These are phyloP conservation scores for Diloba caeruleocephala DNA, from an alignment of 2,888 invertebrate genomes.

Conservation along the genomic window DNA sequence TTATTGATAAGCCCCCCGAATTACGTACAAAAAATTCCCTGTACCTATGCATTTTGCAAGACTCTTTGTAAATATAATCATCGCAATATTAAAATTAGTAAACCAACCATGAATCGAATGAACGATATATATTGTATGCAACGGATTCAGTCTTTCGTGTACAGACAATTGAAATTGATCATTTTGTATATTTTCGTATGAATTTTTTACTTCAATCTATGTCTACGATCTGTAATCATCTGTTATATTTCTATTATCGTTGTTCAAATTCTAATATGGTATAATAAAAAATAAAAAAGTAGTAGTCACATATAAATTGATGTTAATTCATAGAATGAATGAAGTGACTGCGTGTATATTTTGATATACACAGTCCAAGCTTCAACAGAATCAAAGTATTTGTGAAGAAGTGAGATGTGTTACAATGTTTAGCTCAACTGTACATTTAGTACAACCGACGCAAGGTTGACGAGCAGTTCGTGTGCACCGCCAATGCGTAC, in stretches of 20 bases:
- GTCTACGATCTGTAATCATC: conserved; percentile 23
- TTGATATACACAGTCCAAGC: background rate
- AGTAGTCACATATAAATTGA: conserved; percentile 12
- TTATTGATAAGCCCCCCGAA: no score
- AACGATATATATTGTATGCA: conserved; percentile 7
- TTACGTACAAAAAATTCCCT: no score
- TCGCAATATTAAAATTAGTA: conserved; percentile 23
- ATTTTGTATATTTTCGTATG: conserved; percentile 46
- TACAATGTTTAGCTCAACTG: no score
- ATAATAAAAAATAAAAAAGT: conserved; percentile 18
- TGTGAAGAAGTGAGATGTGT: no score
- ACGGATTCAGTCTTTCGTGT: conserved; percentile 26
- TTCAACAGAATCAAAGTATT: background rate
- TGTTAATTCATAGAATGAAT: no score
- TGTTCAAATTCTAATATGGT: conserved; percentile 46
- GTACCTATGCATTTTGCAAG: background rate
- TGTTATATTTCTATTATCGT: conserved; percentile 43
- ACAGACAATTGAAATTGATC: conserved; percentile 12
- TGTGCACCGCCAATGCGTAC: background rate
- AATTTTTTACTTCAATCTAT: conserved; percentile 30
- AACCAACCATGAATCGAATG: conserved; percentile 14
- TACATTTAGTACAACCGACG: no score
- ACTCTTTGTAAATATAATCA: conserved; percentile 43
- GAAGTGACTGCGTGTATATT: conserved; percentile 17
- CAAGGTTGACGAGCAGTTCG: no score